Conservation (phyloP, 1,140 invertebrate species). For the Brachionus asplanchnoidis region DNA sequence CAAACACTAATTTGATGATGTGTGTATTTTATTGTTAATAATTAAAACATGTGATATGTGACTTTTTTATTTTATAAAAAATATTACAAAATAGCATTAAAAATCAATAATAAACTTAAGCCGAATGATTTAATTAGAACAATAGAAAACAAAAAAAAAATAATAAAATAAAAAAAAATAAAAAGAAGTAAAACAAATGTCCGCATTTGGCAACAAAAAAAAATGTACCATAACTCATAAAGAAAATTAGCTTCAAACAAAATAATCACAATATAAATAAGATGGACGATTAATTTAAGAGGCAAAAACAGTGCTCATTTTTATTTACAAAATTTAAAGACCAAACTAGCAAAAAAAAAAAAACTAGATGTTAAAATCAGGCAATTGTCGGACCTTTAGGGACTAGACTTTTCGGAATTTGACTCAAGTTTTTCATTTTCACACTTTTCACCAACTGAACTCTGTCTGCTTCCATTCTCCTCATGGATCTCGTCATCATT, state of each 20-base stretch:
- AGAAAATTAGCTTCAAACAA: neutral
- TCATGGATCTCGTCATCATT: neutral
- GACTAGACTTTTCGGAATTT: neutral
- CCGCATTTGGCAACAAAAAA: neutral
- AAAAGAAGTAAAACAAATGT: neutral
- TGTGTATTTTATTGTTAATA: neutral
- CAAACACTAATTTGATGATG: neutral
- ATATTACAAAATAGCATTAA: slow-evolving; percentile 30
- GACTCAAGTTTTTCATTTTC: neutral
- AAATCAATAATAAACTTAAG: neutral
- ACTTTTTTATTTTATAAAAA: slow-evolving; percentile 25
- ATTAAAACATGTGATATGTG: slow-evolving; percentile 17
- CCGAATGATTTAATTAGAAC: neutral
- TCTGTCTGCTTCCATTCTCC: slow-evolving; percentile 20
- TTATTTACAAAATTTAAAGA: neutral
- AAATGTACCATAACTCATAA: slow-evolving; percentile 8
- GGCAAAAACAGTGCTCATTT: neutral
- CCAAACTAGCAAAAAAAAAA: neutral
- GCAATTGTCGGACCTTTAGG: neutral
- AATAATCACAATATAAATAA: slow-evolving; percentile 22
- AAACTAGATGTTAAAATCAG: neutral
- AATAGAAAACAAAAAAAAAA: neutral
- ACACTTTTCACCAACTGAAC: neutral
- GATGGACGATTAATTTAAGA: slow-evolving; percentile 19
- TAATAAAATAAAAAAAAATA: neutral